Evolutionary conservation across 2,113 vertebrate genomes (phyloP), one percentile per base, ranked within the genome.

Genomic region (Haplochromis vanheusdeni): DNA sequence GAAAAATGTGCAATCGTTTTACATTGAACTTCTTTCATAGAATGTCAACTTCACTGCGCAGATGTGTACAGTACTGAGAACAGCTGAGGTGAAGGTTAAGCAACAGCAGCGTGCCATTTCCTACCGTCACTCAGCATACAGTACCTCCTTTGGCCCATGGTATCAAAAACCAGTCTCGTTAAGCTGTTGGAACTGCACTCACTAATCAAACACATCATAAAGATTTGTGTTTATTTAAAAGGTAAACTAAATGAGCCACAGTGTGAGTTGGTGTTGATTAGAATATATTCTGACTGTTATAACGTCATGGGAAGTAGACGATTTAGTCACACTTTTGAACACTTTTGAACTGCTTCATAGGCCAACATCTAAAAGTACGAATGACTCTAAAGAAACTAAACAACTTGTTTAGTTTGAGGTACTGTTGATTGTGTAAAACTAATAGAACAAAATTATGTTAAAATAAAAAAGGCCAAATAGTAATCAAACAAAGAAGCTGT

Each of bases 241-340:
- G 23, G 23, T 75, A 75, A 47, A 7, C 42, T 11, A 75, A 28
- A 75, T 0, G 13, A 75, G 21, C 68, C 23, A 47, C 42, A 77
- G 42, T 0, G 3, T 0, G 70, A 75, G 42, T 19, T 49, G 6
- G 23, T 75, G 70, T 77, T n/a, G 23, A 49, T 47, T 75, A 47
- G 23, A 47, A 75, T 47, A 26, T 16, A 28, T 28, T 47, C 68
- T 11, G 23, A 28, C 40, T 47, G 42, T 47, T 31, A 47, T 0
- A 49, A 31, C 0, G 3, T 31, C 16, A 77, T n/a, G 42, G 26
- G 26, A 49, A 31, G 9, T 8, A 12, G 23, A 47, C 16, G 0
- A 31, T 1, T 31, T 77, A 77, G 3, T 31, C 73, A 77, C 45
- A 51, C 73, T 31, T n/a, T 28, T 31, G 2, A 49, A 31, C 26